Evolutionary conservation across 2,797 vertebrate genomes (phyloP), one percentile per base, ranked within the genome.

Genomic region (Cossypha dichroa): DNA sequence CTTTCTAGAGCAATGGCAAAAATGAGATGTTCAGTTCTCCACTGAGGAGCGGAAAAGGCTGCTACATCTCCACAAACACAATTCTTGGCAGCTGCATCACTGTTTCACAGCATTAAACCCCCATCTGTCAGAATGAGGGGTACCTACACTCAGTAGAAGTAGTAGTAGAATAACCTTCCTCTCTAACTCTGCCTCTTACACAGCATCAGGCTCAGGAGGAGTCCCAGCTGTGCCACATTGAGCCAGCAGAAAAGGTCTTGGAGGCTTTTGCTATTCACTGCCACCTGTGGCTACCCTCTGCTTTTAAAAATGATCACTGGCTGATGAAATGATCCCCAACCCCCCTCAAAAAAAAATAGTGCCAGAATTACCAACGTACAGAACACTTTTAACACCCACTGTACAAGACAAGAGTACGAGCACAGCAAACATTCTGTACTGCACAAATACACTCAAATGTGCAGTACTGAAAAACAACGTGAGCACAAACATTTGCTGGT

Each of bases 1-100:
- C 16, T 54, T 92, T 90, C 66, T 74, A 60, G 91, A 92, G 78
- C 76, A 94, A 94, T 29, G 59, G 45, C 26, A 86, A 85, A 95
- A 86, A 18, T 8, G 73, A 54, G 2, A 10, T 8, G 26, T 19
- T 69, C 38, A 64, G 33, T 51, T 70, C 59, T 73, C 22, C 36
- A 25, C 9, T 64, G 38, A 41, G 18, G 31, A 58, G 29, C 4
- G 1, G 46, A 41, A 62, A 41, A 62, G 22, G 25, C 38, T 19
- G 10, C 72, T 36, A 14, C 13, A 69, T 23, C 51, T 48, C 41
- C n/a, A 48, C 28, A 52, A 48, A 38, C 28, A 34, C 5, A 5
- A 33, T 17, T 63, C 16, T 15, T 51, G 38, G 51, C 68, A 85
- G 63, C 14, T 58, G 43, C 49, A 74, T 48, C 46, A 25, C 38